Evolutionary conservation across 2,113 vertebrate species (phyloP), one percentile per base, ranked within the genome.

Genomic region (Ptyas mucosa): DNA sequence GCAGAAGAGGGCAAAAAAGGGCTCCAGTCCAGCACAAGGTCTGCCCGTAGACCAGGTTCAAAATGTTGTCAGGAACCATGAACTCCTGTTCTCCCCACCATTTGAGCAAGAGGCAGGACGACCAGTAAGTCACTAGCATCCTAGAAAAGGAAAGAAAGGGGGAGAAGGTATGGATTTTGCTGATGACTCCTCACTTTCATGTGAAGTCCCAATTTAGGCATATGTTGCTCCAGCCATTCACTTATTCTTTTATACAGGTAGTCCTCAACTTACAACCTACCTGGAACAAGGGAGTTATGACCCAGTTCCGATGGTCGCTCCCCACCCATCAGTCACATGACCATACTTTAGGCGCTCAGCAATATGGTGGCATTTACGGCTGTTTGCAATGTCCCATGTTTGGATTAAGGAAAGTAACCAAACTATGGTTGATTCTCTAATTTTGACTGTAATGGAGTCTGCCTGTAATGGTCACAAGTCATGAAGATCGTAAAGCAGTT

Each of bases 21-120:
- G 98, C 97, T 14, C 99, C 99, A 0, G 97, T 97, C 99, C 99
- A 99, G 94, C 98, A 98, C 85, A 99, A 97, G 0, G 98, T 99
- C 96, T 99, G 99, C 34, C 97, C 96, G 2, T 99, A 99, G 90
- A 98, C 98, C 88, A 99, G 96, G 9, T 97, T 98, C 39, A 99
- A 97, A 21, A 99, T 98, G 4, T 98, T 98, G n/a, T 97, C 64
- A 0, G 98, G 96, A 58, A 99, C 98, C 87, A 97, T 92, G 94
- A 99, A 99, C 95, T 99, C 98, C 97, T 98, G 98, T 1, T 98
- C 97, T 0, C 98, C 98, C 26, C 97, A 92, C 93, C 95, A 95
- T 88, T 97, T 97, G 26, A 97, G 89, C 94, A 98, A 88, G 24
- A 96, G 97, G 91, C 93, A 97, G 18, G 98, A 97, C 0, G 96